Percentiles rank a stretch among this genome's conserved stretches.
Conservation (phyloP, 2,888 invertebrate species). For the Nasonia oneida region DNA sequence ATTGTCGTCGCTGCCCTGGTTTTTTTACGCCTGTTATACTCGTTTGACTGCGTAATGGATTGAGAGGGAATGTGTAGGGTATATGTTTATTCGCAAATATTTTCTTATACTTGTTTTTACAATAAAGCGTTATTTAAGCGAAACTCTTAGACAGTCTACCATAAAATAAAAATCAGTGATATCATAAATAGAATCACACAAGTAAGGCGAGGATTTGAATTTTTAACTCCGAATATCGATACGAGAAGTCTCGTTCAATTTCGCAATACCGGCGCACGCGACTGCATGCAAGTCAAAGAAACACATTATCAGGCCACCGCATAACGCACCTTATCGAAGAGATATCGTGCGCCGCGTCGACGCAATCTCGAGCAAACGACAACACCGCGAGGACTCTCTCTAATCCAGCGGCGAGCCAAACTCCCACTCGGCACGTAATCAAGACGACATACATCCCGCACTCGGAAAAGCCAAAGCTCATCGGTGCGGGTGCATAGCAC, state of each 20-base stretch:
- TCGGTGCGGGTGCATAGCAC: neutral
- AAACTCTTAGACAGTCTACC: too few relatives aligned
- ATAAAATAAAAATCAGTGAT: too few relatives aligned
- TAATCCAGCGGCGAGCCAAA: neutral
- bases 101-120: neutral
- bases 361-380: neutral
- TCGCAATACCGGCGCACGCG: neutral
- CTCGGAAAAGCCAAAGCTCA: conserved; percentile 52
- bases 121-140: too few relatives aligned
- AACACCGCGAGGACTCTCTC: too few relatives aligned
- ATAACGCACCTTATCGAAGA: neutral
- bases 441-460: conserved; percentile 28
- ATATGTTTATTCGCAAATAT: neutral
- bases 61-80: neutral
- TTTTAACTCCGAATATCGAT: too few relatives aligned
- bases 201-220: neutral
- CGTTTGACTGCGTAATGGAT: neutral
- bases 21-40: neutral
- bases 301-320: neutral
- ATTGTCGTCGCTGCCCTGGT: neutral
- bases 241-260: neutral
- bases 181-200: too few relatives aligned
- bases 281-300: neutral
- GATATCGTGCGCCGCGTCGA: too few relatives aligned
- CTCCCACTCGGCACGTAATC: neutral